Evolutionary conservation across 2,797 vertebrate genomes (phyloP).

Genomic region (Phrynocephalus guinanensis): DNA sequence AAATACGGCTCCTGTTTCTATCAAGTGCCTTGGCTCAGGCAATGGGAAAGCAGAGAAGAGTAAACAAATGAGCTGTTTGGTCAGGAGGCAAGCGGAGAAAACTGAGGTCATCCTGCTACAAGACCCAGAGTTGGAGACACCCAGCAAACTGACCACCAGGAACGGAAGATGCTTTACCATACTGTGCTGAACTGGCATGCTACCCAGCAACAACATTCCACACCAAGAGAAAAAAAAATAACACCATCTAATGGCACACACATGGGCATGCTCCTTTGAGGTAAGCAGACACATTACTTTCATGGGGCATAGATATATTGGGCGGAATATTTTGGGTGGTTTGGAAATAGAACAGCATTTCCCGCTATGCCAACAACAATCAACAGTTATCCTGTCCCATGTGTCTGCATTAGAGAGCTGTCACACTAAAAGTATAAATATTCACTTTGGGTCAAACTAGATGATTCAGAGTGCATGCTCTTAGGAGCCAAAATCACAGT

Average conservation of each 20-base stretch:
- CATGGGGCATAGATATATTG: neutral
- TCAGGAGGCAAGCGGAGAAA: constrained; percentile 29
- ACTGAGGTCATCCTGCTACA: constrained; percentile 20
- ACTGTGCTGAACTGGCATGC: neutral
- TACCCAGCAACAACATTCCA: constrained; percentile 3
- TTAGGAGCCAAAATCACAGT: no score
- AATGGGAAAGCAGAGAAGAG: neutral
- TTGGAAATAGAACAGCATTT: neutral
- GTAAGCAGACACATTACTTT: neutral
- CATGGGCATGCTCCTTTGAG: neutral
- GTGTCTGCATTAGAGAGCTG: neutral
- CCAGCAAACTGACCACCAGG: neutral
- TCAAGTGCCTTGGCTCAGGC: constrained; percentile 4
- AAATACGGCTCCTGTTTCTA: constrained; percentile 6
- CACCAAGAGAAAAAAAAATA: neutral
- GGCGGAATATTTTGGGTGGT: neutral
- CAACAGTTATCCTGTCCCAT: neutral
- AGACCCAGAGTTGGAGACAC: constrained; percentile 1
- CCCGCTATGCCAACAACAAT: neutral
- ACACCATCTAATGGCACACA: neutral
- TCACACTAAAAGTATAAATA: neutral
- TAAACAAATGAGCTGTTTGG: constrained; percentile 1
- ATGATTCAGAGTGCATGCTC: no score
- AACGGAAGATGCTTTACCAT: neutral
- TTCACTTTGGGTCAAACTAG: neutral